Evolutionary conservation across 2,888 invertebrate species (phyloP).

Genomic region (Tuberolachnus salignus): DNA sequence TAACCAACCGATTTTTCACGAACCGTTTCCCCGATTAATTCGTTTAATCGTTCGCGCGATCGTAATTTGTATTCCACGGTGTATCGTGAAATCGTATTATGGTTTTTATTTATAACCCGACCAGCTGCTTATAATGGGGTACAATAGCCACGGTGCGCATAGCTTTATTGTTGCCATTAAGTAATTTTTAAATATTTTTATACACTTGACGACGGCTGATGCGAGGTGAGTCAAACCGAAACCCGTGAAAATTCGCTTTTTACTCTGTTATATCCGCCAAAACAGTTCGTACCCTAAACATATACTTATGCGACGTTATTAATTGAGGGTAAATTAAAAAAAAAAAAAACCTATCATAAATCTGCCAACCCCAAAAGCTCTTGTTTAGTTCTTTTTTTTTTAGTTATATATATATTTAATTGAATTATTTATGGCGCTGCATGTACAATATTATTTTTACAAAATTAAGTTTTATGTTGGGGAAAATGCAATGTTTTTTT

Average conservation of each 20-base stretch:
- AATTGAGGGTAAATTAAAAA: constrained; percentile 40
- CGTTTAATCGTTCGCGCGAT: constrained; percentile 37
- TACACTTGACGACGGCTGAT: constrained; percentile 32
- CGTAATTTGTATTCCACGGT: constrained; percentile 27
- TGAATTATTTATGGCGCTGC: constrained; percentile 13
- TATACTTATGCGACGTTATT: constrained; percentile 43
- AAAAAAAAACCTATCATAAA: constrained; percentile 44
- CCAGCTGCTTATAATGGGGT: constrained; percentile 49
- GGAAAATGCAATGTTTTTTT: not conserved
- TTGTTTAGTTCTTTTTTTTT: constrained; percentile 29
- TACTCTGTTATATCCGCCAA: constrained; percentile 14
- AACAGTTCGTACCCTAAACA: constrained; percentile 25
- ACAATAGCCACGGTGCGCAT: constrained; percentile 5
- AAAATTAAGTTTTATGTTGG: constrained; percentile 10
- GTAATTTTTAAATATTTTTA: constrained; percentile 29
- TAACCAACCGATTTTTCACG: constrained; percentile 9
- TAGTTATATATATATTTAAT: not conserved
- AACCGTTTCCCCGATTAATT: constrained; percentile 35
- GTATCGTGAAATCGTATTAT: constrained; percentile 17
- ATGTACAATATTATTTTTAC: constrained; percentile 3
- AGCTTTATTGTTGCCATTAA: constrained; percentile 42
- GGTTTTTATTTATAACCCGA: constrained; percentile 49
- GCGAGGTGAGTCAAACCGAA: constrained; percentile 5
- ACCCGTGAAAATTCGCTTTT: constrained; percentile 44
- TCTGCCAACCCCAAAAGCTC: constrained; percentile 32